Evolutionary conservation across 2,888 invertebrate species (phyloP), one percentile per base, ranked within the genome.

Genomic region (Apodemia hepburni): DNA sequence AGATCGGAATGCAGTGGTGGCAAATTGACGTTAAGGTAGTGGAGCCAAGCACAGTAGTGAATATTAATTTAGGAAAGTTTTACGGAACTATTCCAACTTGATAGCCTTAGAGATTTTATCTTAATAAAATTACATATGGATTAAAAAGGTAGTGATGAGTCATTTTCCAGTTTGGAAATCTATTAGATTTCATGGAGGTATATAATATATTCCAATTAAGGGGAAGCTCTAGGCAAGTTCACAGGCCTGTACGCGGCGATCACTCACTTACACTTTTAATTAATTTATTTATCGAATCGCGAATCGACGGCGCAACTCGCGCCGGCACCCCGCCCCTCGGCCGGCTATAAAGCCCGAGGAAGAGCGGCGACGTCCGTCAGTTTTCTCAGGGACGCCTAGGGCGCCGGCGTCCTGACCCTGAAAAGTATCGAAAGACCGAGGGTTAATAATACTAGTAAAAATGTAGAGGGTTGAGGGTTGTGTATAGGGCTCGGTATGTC

Each of bases 231-330:
- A 81, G 69, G 76, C 72, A 78, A 81, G 77, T 80, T 81, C 81
- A 79, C 82, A 83, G 85, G 86, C 74, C 73, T 85, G 85, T 87
- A 87, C 81, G 83, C 81, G 77, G 75, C 86, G 86, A 90, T 91
- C 91, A 85, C 86, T 92, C 89, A 91, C 91, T 92, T 90, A 90
- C 90, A 92, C 91, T 92, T 91, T 90, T 92, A 92, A 92, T 92
- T 92, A 91, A 92, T 92, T 92, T 90, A 92, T 92, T 92, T 92
- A 92, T 92, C 82, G 90, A 83, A 85, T 87, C 88, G 87, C 85
- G 85, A 81, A 84, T 86, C 89, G 87, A 90, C 90, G 87, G 88
- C 87, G 90, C 90, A 87, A 88, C 85, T 86, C 90, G 87, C 79
- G 85, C 79, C 77, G 79, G 75, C 84, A 82, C 84, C 87, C 83